A percentile compares a stretch with the other conserved stretches of the same genome.
These are phyloP conservation scores for Phasia obesa DNA, from an alignment of 2,888 invertebrate genomes.

Conservation along the genomic window DNA sequence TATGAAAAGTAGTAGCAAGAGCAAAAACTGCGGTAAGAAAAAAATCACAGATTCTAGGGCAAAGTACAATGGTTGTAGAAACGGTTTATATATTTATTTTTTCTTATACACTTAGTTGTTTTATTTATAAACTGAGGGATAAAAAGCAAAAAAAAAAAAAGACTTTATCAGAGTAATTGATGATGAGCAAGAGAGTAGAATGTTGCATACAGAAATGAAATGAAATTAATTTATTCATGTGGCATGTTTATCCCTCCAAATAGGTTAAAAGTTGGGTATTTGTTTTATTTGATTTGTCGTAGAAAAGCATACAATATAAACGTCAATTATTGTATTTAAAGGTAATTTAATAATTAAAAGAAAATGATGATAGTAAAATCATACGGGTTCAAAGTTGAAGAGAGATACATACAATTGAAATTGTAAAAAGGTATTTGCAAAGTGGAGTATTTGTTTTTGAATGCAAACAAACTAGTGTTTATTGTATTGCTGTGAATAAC, in stretches of 20 bases:
- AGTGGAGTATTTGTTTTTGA: no score
- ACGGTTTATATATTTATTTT: constrained; percentile 32
- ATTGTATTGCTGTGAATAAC: no score
- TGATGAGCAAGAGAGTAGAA: constrained; percentile 27
- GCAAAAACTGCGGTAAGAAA: neutral
- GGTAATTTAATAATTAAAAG: constrained; percentile 41
- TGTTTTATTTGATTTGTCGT: constrained; percentile 14
- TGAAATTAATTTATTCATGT: constrained; percentile 56
- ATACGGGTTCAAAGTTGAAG: neutral
- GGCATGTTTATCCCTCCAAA: constrained; percentile 11
- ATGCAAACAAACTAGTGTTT: no score
- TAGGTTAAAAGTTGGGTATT: constrained; percentile 12
- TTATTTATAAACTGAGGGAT: constrained; percentile 39
- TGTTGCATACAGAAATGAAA: constrained; percentile 2
- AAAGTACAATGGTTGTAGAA: constrained; percentile 48
- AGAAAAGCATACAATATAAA: constrained; percentile 21
- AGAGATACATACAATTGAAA: neutral
- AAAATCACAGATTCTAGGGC: constrained; percentile 39
- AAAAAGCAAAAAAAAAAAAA: constrained; percentile 17
- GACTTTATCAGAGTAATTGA: constrained; percentile 52
- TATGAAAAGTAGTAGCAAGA: neutral
- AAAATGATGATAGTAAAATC: neutral
- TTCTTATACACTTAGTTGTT: no score
- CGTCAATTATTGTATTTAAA: constrained; percentile 43
- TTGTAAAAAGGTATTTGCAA: neutral